Evolutionary conservation across 37 sponge, comb jelly and placozoan genomes (phyloP), one percentile per base, ranked within the genome.

Genomic region (Chondrilla cf. caribensis): DNA sequence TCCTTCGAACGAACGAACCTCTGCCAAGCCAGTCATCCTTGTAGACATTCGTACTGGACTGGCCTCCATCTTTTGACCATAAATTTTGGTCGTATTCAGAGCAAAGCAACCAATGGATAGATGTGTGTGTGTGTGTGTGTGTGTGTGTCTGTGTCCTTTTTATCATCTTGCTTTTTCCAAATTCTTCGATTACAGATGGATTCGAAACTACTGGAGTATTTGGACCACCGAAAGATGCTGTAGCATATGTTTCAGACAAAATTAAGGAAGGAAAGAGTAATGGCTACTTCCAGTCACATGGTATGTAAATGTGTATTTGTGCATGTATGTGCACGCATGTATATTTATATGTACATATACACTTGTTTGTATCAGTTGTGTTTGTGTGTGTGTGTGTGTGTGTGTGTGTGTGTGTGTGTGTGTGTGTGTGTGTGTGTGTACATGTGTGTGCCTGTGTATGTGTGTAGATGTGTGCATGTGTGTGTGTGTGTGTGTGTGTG

Each of bases 261-360:
- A 21, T 73, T 22, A 39, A 37, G 25, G 76, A 73, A 73, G 76
- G 76, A 21, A 40, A 42, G 40, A 41, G 42, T 5, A 73, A 73
- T 24, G 76, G 76, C 24, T 73, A 73, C 7, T n/a, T 42, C 41
- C 76, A 73, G 44, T 73, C 76, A 2, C 76, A 73, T 39, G 76
- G 76, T 68, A 22, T 24, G 66, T n/a, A 55, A 17, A 19, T 60
- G 64, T 60, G 64, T 60, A 22, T 60, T 9, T 60, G 64, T 60
- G 64, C 15, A 22, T 60, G 64, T 60, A 22, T 60, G 64, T 60
- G 64, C 15, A 15, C 5, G 28, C 22, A 15, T 22, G 28, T 15
- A 22, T 60, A 22, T 28, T 5, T 26, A 15, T 60, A 22, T 60
- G 28, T 28, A 5, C 6, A 15, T 60, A 22, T 60, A 15, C 15